Base-by-base conservation (phyloP, 2,797 vertebrate species). In the Heliangelus exortis region DNA sequence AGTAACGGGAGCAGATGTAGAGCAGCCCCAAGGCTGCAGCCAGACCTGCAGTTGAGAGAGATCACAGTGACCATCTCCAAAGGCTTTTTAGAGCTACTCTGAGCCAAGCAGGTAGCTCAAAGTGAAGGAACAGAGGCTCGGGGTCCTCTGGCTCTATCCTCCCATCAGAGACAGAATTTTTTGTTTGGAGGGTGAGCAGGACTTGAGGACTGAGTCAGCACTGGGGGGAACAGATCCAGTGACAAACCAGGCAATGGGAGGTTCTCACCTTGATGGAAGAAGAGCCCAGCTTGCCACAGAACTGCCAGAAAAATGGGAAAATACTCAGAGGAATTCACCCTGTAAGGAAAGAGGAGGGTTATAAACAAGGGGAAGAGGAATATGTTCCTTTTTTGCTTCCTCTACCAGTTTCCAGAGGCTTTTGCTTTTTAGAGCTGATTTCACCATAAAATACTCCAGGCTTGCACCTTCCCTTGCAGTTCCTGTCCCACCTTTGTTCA, bases 241-340 rank as follows among this genome's bases (percentile, higher is more conserved):
- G 72, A 91, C 50, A 73, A 91, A 74, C 2, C 22, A 72, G 61
- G 25, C n/a, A 89, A 63, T 0, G 1, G 7, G 36, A 55, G 61
- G 28, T 26, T 79, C 96, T 97, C 71, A 99, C 99, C 98, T 98
- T 98, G 98, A 61, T 98, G 98, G 92, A 98, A 98, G 97, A 99
- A 99, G 91, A 99, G 85, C 94, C 99, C 99, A 8, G 98, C 97
- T 17, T 98, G 93, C 99, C 99, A 99, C 54, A 99, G 95, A 11
- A 98, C 53, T 3, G 97, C 96, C 92, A 99, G 87, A 92, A 99
- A 99, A 86, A 99, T 83, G 3, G 99, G 99, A 94, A 99, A 99
- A 84, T 99, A 99, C 92, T 99, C 99, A 0, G 98, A 98, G 85
- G 98, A 99, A 97, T 99, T 99, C 17, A 97, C 98, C 88, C 99